Evolutionary conservation across 2,797 vertebrate species (phyloP), one percentile per base, ranked within the genome.

Genomic region (Crax fasciolata): DNA sequence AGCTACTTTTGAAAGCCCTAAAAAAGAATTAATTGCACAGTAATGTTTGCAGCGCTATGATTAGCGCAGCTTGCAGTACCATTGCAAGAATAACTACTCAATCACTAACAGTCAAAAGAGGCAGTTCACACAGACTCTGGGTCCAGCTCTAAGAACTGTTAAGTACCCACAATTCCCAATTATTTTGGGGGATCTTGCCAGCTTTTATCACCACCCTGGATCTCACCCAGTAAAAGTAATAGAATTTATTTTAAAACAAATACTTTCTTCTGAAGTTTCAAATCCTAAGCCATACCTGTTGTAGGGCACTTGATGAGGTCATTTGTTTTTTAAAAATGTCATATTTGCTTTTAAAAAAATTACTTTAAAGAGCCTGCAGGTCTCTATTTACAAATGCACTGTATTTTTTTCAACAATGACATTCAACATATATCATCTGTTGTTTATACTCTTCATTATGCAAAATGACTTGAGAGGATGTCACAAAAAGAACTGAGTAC

Each of bases 21-120:
- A 90, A 81, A 43, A 85, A 92, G 83, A 88, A 93, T 87, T 88
- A 96, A 95, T 94, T 84, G 58, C 55, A 68, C 91, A 59, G 76
- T 86, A 95, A 93, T 61, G 63, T 91, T 25, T 61, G 80, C 79
- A 90, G 76, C 62, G 28, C 7, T 10, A 12, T 13, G 41, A 10
- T 72, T 73, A 84, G 18, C 3, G 1, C 41, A 74, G 70, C 66
- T 92, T 83, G 66, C 79, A 72, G 46, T 62, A 78, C 66, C 58
- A 38, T 32, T 84, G 58, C 73, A 84, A 83, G 38, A 94, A 78
- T 43, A 86, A 92, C 51, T 16, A 44, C 94, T 94, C 94, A 68
- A 93, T 75, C 84, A 78, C 39, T 20, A 72, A 43, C 25, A 72
- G 30, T 58, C 67, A 66, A 83, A 85, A 89, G 38, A 91, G 27